Percentiles rank a stretch among this genome's conserved stretches.
These are phyloP conservation scores for Drosophila eohydei DNA, from an alignment of 2,888 invertebrate species.

Conservation along the genomic window DNA sequence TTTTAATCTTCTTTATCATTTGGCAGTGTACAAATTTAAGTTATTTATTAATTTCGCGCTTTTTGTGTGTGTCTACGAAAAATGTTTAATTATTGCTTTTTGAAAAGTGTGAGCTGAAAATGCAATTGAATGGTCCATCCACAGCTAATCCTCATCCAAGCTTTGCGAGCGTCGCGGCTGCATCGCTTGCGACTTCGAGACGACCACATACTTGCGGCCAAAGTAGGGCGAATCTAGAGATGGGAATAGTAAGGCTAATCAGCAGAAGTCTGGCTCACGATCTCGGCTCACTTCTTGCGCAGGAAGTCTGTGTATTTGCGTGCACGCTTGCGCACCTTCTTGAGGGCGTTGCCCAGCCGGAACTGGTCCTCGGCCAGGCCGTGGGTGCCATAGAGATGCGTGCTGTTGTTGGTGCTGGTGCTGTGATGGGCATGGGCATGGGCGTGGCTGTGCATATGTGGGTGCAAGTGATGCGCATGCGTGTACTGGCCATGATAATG, in stretches of 20 bases:
- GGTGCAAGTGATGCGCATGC: slow-evolving; percentile 38
- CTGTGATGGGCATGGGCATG: slow-evolving; percentile 36
- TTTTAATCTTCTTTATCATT: slow-evolving; percentile 54
- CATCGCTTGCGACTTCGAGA: slow-evolving; percentile 61
- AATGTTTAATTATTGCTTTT: slow-evolving; percentile 67
- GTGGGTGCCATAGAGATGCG: slow-evolving; percentile 67
- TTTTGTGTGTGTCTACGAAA: slow-evolving; percentile 30
- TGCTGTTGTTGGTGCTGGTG: slow-evolving; percentile 44
- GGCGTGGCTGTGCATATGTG: slow-evolving; percentile 47
- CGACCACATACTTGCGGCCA: slow-evolving; percentile 81
- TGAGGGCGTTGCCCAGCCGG: slow-evolving; percentile 83
- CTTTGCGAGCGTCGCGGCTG: slow-evolving; percentile 66
- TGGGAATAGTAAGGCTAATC: slow-evolving; percentile 41
- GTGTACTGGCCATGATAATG: slow-evolving; percentile 44
- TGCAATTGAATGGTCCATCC: slow-evolving; percentile 36
- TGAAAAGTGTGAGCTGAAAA: slow-evolving; percentile 44
- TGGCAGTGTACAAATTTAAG: slow-evolving; percentile 81
- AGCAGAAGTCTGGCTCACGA: slow-evolving; percentile 23
- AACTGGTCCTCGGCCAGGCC: slow-evolving; percentile 82
- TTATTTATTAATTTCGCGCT: slow-evolving; percentile 46
- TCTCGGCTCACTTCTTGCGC: slow-evolving; percentile 82
- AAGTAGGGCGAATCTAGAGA: slow-evolving; percentile 81
- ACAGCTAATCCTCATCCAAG: slow-evolving; percentile 69
- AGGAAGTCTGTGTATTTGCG: slow-evolving; percentile 85
- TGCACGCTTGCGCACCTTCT: slow-evolving; percentile 84